These are phyloP conservation scores for Hirudo medicinalis DNA, from an alignment of 1,140 invertebrate species.

Conservation along the genomic window DNA sequence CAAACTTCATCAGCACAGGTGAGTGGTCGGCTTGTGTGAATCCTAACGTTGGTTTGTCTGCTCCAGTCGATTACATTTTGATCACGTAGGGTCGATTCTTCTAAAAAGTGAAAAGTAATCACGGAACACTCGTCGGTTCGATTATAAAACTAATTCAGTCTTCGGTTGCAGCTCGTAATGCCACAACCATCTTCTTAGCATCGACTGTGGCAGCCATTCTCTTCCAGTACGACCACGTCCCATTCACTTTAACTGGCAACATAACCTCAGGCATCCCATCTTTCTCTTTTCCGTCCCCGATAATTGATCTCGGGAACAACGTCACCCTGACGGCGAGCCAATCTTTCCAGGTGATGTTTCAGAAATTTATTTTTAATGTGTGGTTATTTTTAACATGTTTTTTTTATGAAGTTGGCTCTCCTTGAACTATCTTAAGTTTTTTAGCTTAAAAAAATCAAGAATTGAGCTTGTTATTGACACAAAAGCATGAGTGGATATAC, in stretches of 20 bases:
- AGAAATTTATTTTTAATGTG: too few species aligned
- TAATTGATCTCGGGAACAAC: constrained; percentile 20
- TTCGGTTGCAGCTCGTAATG: constrained; percentile 33
- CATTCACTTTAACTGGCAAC: constrained; percentile 34
- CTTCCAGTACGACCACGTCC: constrained; percentile 25
- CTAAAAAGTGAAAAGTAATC: background rate
- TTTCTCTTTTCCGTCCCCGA: constrained; percentile 32
- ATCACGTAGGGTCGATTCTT: background rate
- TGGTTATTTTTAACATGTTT: too few species aligned
- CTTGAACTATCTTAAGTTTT: too few species aligned
- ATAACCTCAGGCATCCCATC: constrained; percentile 35
- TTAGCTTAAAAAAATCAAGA: too few species aligned
- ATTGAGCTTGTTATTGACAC: too few species aligned
- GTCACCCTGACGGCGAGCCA: constrained; percentile 14
- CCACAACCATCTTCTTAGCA: constrained; percentile 34
- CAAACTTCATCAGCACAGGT: background rate
- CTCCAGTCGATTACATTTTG: background rate
- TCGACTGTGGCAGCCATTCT: constrained; percentile 31
- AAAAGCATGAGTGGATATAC: too few species aligned
- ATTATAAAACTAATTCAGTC: constrained; percentile 16
- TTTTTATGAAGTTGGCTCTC: too few species aligned
- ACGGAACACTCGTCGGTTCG: background rate
- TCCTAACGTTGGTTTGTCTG: too few species aligned
- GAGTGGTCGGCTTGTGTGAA: too few species aligned
- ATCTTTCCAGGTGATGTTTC: constrained; percentile 12